Conservation (phyloP, 2,113 vertebrate genomes). For the Menura novaehollandiae region DNA sequence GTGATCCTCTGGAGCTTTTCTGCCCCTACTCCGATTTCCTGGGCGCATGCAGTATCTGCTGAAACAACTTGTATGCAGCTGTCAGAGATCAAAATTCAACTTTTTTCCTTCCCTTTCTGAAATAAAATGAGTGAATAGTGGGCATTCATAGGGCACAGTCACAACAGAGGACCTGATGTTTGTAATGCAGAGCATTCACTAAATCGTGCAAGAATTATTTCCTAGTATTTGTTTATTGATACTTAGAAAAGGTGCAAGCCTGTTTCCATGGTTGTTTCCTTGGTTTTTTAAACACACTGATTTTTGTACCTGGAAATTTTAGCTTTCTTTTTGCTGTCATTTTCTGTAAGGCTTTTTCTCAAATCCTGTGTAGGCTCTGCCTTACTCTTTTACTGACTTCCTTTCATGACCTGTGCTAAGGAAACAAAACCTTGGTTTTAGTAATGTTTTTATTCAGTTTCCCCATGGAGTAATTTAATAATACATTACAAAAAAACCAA, state of each 20-base stretch:
- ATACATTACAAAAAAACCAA: not conserved
- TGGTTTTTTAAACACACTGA: not conserved
- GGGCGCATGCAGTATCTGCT: not conserved
- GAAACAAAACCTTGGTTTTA: not conserved
- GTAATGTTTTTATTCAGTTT: not conserved
- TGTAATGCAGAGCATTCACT: not conserved
- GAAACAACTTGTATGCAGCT: fast-evolving
- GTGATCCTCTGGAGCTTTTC: not conserved
- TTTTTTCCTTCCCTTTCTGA: not conserved
- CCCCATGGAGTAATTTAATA: not conserved
- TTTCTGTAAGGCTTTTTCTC: not conserved
- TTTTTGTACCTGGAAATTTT: not conserved
- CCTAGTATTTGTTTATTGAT: not conserved
- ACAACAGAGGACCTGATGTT: not conserved
- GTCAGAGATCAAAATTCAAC: not conserved
- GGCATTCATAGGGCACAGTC: not conserved
- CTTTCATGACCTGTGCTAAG: not conserved
- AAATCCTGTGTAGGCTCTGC: not conserved
- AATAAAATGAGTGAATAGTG: not conserved
- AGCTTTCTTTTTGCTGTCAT: not conserved
- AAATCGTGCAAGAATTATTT: not conserved
- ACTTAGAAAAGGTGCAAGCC: not conserved
- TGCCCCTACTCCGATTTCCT: not conserved
- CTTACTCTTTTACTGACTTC: not conserved
- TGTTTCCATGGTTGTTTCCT: not conserved